Conservation (phyloP, 2,797 vertebrate species). For the Lagodon rhomboides region DNA sequence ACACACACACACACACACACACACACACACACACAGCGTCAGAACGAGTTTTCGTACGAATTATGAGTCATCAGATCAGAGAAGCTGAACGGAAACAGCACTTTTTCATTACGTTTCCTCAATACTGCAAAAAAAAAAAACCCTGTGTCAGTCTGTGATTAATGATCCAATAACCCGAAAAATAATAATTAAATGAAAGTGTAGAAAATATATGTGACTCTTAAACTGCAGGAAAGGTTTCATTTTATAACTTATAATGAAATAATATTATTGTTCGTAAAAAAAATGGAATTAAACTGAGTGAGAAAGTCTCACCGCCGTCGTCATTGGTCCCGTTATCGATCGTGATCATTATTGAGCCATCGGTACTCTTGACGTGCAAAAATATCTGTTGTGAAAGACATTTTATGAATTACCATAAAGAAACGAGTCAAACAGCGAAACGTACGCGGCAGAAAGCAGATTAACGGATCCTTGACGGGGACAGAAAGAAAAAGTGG, state of each 20-base stretch:
- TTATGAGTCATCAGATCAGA: conserved; percentile 17
- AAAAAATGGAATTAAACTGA: background rate
- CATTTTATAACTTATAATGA: background rate
- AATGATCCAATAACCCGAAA: background rate
- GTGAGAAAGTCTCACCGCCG: background rate
- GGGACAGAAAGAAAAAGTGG: no score
- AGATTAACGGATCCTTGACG: no score
- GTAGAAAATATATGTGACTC: background rate
- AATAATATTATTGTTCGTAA: background rate
- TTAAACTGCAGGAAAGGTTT: background rate
- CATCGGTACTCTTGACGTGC: background rate
- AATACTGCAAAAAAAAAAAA: background rate
- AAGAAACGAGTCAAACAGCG: no score
- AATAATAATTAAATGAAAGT: background rate
- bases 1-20: conserved; percentile 34
- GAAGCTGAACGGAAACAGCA: conserved; percentile 6
- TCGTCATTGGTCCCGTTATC: no score
- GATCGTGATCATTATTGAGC: background rate
- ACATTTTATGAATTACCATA: no score
- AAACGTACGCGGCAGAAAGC: no score
- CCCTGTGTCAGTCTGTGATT: background rate
- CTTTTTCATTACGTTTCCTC: background rate
- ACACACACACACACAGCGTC: background rate
- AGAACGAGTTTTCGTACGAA: conserved; percentile 3
- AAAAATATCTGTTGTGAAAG: no score